phyloP scores from a whole-genome alignment of 2,797 vertebrate species.

The Pseudotriccus pelzelni region DNA sequence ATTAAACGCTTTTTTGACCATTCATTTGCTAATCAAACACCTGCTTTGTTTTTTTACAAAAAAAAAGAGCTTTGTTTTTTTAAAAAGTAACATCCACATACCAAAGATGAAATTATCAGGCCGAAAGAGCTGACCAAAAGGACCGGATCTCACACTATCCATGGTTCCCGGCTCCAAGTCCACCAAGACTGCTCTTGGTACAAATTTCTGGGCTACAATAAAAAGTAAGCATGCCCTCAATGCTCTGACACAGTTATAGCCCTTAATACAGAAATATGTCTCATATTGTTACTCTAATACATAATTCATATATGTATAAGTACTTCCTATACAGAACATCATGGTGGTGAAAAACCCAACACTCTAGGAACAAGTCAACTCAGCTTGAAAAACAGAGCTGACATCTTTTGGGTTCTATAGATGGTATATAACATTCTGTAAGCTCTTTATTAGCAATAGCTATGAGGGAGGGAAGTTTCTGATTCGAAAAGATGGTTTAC shows the following conservation, averaged over 20 bases:
- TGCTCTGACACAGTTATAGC: not conserved
- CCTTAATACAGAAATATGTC: not conserved
- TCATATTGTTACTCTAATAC: not conserved
- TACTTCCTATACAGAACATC: not conserved
- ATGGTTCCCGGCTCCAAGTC: conserved; percentile 89
- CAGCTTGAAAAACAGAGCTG: not conserved
- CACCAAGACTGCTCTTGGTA: conserved; percentile 85
- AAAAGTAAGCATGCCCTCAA: conserved; percentile 8
- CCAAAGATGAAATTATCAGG: conserved; percentile 91
- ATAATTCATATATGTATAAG: not conserved
- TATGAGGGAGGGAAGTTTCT: not conserved
- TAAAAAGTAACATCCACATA: conserved; percentile 55
- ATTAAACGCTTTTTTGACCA: not conserved
- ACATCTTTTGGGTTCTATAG: not conserved
- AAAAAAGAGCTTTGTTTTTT: not conserved
- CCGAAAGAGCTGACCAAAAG: conserved; percentile 86
- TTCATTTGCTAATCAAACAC: not conserved
- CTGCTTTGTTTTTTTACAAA: not conserved
- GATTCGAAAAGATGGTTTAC: not conserved
- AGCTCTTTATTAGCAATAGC: not conserved
- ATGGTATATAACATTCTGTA: not conserved
- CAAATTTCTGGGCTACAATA: conserved; percentile 84
- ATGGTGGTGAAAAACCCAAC: not conserved
- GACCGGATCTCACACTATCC: conserved; percentile 88
- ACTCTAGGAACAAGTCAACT: not conserved